Evolutionary conservation across 2,113 vertebrate species (phyloP), one percentile per base, ranked within the genome.

Genomic region (Alethe castanea): DNA sequence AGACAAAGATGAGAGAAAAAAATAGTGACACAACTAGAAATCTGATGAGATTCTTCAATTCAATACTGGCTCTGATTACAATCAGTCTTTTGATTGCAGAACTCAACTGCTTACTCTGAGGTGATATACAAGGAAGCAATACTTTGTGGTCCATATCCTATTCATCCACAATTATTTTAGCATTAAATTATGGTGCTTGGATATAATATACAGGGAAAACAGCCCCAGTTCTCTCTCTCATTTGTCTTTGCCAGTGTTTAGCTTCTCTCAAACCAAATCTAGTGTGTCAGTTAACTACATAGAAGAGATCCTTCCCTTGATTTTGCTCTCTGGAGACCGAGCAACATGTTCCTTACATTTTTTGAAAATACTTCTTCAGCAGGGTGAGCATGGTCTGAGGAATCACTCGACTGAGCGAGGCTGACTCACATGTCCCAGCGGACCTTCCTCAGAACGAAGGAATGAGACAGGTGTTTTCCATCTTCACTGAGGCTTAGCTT

Each of bases 301-400:
- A 86, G 71, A 61, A 92, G 70, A 92, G 70, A 92, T 60, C 42
- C 26, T 82, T 82, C 52, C 29, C 40, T 87, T 96, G 72, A 70
- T 94, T 90, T 92, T 86, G 31, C 57, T 92, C 95, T 92, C 73
- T 79, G 77, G 76, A 81, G 72, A 95, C 52, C 45, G 22, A 86
- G 23, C 6, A 88, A 84, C 72, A 35, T 12, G 25, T 92, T 94
- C 80, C 80, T 86, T 71, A 52, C 61, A 56, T 28, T 85, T 85
- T 93, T 57, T 70, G 31, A 38, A 86, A 95, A 95, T 69, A 88
- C 45, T 89, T 92, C 72, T 86, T 83, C 67, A 61, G 61, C 57
- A 79, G 81, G 54, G 72, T 94, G 52, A 94, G 31, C 45, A 71
- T 65, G 72, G 62, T 25, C 23, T 95, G 88, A 93, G 67, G 60